Base-by-base conservation (phyloP, 2,113 vertebrate genomes). In the Callipepla squamata region DNA sequence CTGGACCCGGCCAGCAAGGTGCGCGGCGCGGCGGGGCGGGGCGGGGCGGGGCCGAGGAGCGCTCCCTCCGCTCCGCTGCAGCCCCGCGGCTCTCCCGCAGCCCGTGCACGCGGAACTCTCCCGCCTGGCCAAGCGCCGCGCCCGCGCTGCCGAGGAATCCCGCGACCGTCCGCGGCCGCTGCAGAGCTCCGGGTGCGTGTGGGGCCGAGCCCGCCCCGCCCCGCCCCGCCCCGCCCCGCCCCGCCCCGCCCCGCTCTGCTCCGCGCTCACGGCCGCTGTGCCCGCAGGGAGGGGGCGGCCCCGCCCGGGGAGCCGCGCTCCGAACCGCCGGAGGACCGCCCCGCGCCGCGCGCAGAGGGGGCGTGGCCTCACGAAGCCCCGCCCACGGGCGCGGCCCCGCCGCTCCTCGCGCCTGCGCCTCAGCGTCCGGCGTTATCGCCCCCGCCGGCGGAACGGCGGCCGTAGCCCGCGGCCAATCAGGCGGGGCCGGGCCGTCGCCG, bases 1-100 rank as follows among this genome's bases (percentile, higher is more conserved):
- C 94, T 98, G 93, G 98, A 99, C 92, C 98, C 98, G 11, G 82
- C 98, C 79, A 98, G 94, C 82, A 98, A 98, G 98, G 98, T 98
- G 92, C 95, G 97, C 11, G 11, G 34, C 32, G 34, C 11, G 32
- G 21, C 94, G 94, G 96, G 30, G 5, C 45, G 30, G 17, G 32
- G 20, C 7, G 26, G 36, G 21, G 73, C 21, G 17, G 34, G 32
- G 36, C 26, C 11, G 50, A 7, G 50, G 50, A 26, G 42, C 12
- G 2, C n/a, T 47, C 28, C 15, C 16, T 11, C 28, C n/a, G 38
- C 70, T 14, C 7, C 44, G 3, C n/a, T 4, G 28, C 25, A 19
- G 55, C 50, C 32, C 18, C 26, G 16, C n/a, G n/a, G 38, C 66
- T 14, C 7, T 38, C 8, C 21, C 5, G 12, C 38, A 12, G 5